Evolutionary conservation across 2,113 vertebrate species (phyloP), one percentile per base, ranked within the genome.

Genomic region (Rostratula benghalensis): DNA sequence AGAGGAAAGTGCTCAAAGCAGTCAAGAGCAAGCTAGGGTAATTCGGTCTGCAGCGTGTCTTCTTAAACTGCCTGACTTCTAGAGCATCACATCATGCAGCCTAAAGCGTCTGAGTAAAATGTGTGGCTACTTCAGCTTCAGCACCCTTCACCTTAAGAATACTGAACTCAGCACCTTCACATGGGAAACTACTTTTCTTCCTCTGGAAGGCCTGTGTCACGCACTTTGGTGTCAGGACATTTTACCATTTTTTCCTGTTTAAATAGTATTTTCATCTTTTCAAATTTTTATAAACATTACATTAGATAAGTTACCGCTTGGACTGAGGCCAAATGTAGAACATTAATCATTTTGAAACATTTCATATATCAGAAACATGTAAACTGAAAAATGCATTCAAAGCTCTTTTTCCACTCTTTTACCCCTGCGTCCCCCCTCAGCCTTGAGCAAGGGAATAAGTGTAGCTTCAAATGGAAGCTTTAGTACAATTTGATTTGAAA

Each of bases 401-500:
- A 92, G 22, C 17, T 90, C 80, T 75, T 79, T 90, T 83, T 24
- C 46, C 16, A 81, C 10, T 4, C 28, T 92, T 94, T 68, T 71
- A 35, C 57, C 28, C 41, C 28, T 5, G 10, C 39, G 10, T 37
- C 18, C 10, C 3, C 5, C 10, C 41, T 3, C 64, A 83, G 56
- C 65, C 77, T 60, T 71, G 48, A 93, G 81, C 46, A 60, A 63
- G 11, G 67, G 15, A 93, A 15, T 65, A 91, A 95, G 27, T 50
- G 35, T 59, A 37, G 30, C 33, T 87, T 85, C 63, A 68, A 53
- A 89, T 82, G 28, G 22, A 28, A 91, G 57, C 45, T 93, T 73
- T 3, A 82, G 83, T 41, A 91, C 57, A 87, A 94, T 79, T 87
- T 35, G 65, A 31, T 82, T 95, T 94, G 41, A 85, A 91, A 84